Evolutionary conservation across 2,888 invertebrate genomes (phyloP), one percentile per base, ranked within the genome.

Genomic region (Drosophila atripex): DNA sequence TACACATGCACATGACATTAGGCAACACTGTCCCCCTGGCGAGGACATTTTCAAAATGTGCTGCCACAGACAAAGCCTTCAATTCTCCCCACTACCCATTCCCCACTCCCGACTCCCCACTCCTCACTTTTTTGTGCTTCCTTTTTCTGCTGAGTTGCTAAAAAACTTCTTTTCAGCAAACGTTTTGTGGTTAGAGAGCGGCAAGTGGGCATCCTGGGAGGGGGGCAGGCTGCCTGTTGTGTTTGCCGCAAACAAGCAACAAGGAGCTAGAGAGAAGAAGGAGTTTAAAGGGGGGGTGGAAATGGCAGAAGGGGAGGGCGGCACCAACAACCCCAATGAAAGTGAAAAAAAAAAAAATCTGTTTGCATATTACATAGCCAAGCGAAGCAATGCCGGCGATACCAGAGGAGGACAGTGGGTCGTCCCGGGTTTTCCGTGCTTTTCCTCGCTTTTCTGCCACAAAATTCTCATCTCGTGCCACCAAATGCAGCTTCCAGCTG

Each of bases 101-200:
- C 21, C 21, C 18, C 18, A 18, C 18, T 18, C 18, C 32, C 8
- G 21, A 12, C 11, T 47, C 45, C 58, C 71, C 69, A 73, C 78
- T 61, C 71, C 21, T 4, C 21, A 21, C 18, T 72, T 71, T 71
- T 78, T 47, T 56, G 65, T 14, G 38, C 64, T 50, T 64, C n/a
- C 52, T 73, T 73, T 73, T 75, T 86, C 71, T 88, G 87, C 84
- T 83, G 84, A 84, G 80, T 84, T 84, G 88, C 86, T 83, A 80
- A 87, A 80, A 88, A 84, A 88, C 86, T 88, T 84, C 84, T 80
- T 84, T 88, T 79, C 86, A 83, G 80, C 82, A 84, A 86, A 84
- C 74, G 83, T 57, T 73, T 65, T 73, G 77, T 52, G 86, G 82
- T 74, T 38, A 32, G 43, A 50, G 46, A 28, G 21, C 30, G 39